Base-by-base conservation (phyloP, 2,888 invertebrate genomes). In the Diarsia brunnea region DNA sequence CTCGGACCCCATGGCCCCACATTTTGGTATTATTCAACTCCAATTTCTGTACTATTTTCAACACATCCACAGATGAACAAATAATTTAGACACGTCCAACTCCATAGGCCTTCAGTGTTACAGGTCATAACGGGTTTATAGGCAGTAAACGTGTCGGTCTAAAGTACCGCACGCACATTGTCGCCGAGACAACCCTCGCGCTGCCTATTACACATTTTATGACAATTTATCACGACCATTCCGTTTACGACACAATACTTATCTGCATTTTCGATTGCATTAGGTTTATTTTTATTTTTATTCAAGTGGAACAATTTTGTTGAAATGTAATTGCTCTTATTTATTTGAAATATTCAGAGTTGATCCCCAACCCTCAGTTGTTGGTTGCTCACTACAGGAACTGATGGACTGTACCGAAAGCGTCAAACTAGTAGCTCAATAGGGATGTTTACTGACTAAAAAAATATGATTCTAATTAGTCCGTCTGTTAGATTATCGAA, bases 251-350 rank as follows among this genome's bases (percentile, higher is more conserved):
- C 68, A 82, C 80, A 83, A 86, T 85, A 87, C 84, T 84, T 84
- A 88, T 90, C 85, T 90, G 89, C 88, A 87, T 87, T 74, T 87
- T 79, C 81, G 65, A 88, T 89, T 90, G 87, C 84, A 87, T 84
- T 85, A 67, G 58, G 51, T 64, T 60, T 47, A 77, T 45, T n/a
- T n/a, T n/a, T n/a, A n/a, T n/a, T n/a, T n/a, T n/a, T n/a, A n/a
- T n/a, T n/a, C n/a, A n/a, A n/a, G n/a, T n/a, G n/a, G n/a, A n/a
- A n/a, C n/a, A n/a, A n/a, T n/a, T 78, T 81, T 75, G 71, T 76
- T 76, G 53, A 38, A 70, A 68, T 78, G 77, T 82, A 71, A 74
- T 78, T 80, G 60, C 21, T 75, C 74, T 19, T 66, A 24, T 63
- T 60, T 67, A 31, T 45, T 68, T 38, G 7, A 31, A 31, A 31